Base-by-base conservation (phyloP, 2,113 vertebrate genomes). In the Myrmecophaga tridactyla region DNA sequence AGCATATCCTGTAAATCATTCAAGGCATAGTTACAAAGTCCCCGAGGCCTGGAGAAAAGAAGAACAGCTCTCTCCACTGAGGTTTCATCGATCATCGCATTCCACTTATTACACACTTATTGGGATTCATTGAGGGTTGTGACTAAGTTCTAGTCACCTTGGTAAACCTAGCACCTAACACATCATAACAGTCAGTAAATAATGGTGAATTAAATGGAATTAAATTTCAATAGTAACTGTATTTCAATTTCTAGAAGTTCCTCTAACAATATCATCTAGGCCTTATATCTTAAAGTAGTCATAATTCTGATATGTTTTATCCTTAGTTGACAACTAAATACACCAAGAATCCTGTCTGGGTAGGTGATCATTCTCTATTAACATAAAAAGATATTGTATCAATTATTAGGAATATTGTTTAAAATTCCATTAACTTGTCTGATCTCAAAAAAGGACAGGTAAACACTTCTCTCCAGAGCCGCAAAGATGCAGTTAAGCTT, bases 311-410 rank as follows among this genome's bases (percentile, higher is more conserved):
- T 46, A 73, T 34, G 51, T 21, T 86, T 72, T 92, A 21, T 76
- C 53, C 92, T 82, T 90, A 39, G 17, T 70, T 84, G 88, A 86
- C 75, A 94, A 63, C 73, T 93, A 94, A 91, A 78, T 65, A 90
- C 11, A 62, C 63, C 36, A 53, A 88, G 31, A 72, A 67, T 73
- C 39, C 12, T 85, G 4, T 39, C 8, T 92, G 48, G 73, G 5
- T 62, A 75, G 62, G 53, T 46, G 43, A 12, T 90, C 70, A 86
- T 63, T 93, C 83, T 93, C 75, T 73, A 29, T 34, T n/a, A 69
- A n/a, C 73, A 56, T 43, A 86, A 78, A 58, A 77, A 15, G 43
- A 34, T 4, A 67, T 25, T 67, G 17, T 86, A 34, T 63, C 41
- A 14, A 78, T 65, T 43, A 34, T 89, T 77, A 58, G 36, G 1